A percentile compares a stretch with the other conserved stretches of the same genome.
Conservation (phyloP, 2,797 vertebrate species). For the Mormyrus proboscirostris region DNA sequence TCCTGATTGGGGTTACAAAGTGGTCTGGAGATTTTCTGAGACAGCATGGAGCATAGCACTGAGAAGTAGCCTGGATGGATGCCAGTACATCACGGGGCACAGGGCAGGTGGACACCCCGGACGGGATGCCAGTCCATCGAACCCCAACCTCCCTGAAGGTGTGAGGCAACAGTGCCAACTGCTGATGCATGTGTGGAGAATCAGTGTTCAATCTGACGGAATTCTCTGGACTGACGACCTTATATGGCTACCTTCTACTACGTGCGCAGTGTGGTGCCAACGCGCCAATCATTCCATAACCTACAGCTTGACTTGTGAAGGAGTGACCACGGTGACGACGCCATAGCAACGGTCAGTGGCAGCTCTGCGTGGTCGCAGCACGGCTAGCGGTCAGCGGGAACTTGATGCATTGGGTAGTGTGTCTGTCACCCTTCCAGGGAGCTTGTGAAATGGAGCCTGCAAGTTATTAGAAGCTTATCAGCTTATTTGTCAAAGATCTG, state of each 20-base stretch:
- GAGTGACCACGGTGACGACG: not conserved
- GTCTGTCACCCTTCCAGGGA: not conserved
- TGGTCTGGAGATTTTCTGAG: not conserved
- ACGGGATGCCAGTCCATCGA: not conserved
- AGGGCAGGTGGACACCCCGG: not conserved
- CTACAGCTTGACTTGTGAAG: not conserved
- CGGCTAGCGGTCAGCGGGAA: not conserved
- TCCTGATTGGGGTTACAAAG: not conserved
- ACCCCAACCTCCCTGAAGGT: not conserved
- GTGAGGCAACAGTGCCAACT: not conserved
- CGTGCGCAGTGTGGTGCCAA: not conserved
- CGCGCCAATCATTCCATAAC: not conserved
- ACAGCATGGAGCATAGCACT: not conserved
- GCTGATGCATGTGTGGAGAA: not conserved
- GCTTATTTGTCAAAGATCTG: not conserved
- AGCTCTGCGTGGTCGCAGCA: not conserved
- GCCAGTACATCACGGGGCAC: not conserved
- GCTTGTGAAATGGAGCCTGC: not conserved
- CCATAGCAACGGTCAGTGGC: not conserved
- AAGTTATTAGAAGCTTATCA: not conserved
- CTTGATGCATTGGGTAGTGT: not conserved
- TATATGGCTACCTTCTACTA: not conserved
- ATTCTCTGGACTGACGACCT: not conserved
- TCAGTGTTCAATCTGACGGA: not conserved
- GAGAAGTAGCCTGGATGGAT: not conserved